Evolutionary conservation across 1,140 invertebrate genomes (phyloP), one percentile per base, ranked within the genome.

Genomic region (Amyelois transitella): DNA sequence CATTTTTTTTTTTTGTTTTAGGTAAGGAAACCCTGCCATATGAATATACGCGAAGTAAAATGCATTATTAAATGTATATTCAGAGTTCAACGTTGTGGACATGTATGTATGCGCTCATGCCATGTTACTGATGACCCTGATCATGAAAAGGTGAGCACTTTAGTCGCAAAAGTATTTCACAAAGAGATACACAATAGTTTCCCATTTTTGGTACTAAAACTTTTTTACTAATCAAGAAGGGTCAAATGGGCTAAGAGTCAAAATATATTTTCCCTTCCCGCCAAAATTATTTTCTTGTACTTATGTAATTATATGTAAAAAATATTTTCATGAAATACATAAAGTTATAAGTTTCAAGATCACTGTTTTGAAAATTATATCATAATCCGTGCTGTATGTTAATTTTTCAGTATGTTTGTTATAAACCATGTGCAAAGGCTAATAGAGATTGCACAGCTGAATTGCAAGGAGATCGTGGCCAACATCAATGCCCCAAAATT

Each of bases 351-450:
- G n/a, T n/a, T n/a, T n/a, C n/a, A n/a, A n/a, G n/a, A n/a, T n/a
- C n/a, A n/a, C n/a, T n/a, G n/a, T n/a, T n/a, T n/a, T n/a, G n/a
- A n/a, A n/a, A n/a, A n/a, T n/a, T n/a, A n/a, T n/a, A n/a, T n/a
- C n/a, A n/a, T n/a, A n/a, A n/a, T n/a, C n/a, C n/a, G 3, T 55
- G 10, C n/a, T 32, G n/a, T 38, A 19, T 7, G 22, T 50, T 22
- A 18, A n/a, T 22, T n/a, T 86, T 89, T 59, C 69, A 91, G 90
- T 90, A 89, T 69, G 51, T 71, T 24, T 92, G 91, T 58, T 14
- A 20, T 3, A 89, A 90, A 62, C 70, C 66, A 0, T 92, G 91
- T 62, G 69, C 68, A 0, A 80, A 72, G 63, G 60, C 64, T 0
- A 89, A 85, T 17, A 69, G 71, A 18, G 81, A 77, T 7, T 91